A percentile compares a stretch with the other conserved stretches of the same genome.
Evolutionary conservation across 2,797 vertebrate species (phyloP).

Genomic region (Tinamus major): DNA sequence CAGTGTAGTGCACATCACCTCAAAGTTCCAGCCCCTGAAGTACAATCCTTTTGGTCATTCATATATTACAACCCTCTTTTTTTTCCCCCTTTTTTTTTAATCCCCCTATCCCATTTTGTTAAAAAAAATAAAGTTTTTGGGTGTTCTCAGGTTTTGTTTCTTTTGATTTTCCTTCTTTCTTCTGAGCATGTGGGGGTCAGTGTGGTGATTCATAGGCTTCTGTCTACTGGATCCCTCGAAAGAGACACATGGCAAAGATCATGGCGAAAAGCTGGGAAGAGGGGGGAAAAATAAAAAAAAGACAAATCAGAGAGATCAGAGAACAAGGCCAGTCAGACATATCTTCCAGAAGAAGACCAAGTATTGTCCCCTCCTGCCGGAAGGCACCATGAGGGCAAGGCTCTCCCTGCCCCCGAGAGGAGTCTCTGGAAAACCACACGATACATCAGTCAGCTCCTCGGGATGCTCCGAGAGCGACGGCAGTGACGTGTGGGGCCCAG

Average conservation of each 20-base stretch:
- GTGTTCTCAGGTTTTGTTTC: constrained; percentile 34
- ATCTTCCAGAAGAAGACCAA: neutral
- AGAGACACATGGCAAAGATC: constrained; percentile 95
- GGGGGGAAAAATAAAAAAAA: neutral
- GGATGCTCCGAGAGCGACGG: fast-evolving
- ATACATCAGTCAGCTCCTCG: neutral
- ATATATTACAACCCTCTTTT: constrained; percentile 79
- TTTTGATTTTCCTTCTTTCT: constrained; percentile 58
- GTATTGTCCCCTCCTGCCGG: neutral
- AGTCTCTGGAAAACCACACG: neutral
- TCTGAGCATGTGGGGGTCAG: constrained; percentile 37
- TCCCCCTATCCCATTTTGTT: constrained; percentile 54
- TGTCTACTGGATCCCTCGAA: constrained; percentile 90
- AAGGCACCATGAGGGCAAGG: fast-evolving
- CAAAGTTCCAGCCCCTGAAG: constrained; percentile 91
- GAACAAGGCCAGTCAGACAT: neutral
- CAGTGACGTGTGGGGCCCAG: fast-evolving
- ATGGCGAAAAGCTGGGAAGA: constrained; percentile 89
- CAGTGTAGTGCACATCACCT: constrained; percentile 81
- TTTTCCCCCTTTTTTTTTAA: neutral
- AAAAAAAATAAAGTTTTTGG: constrained; percentile 75
- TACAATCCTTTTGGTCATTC: constrained; percentile 82
- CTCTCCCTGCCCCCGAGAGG: neutral
- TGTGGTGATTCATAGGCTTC: neutral
- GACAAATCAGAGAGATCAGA: neutral